phyloP scores from a whole-genome alignment of 2,888 invertebrate genomes.

The Plagodis dolabraria region DNA sequence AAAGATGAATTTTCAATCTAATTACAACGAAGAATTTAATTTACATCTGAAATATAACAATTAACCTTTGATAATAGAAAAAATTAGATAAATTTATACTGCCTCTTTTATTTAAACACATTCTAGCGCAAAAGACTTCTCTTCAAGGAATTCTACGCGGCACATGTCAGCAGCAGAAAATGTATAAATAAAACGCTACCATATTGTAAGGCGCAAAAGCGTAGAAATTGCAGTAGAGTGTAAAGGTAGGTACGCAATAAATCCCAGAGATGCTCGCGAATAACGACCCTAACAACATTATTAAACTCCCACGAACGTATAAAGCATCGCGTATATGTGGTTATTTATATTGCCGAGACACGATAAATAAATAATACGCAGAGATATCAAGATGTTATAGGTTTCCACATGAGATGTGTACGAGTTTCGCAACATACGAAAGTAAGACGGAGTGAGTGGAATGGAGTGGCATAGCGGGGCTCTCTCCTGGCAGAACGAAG shows the following conservation, averaged over 20 bases:
- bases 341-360: slow-evolving; percentile 42
- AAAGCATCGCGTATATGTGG: slow-evolving; percentile 43
- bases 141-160: not conserved
- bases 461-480: slow-evolving; percentile 38
- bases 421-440: slow-evolving; percentile 55
- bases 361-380: slow-evolving; percentile 41
- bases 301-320: slow-evolving; percentile 53
- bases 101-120: no score
- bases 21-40: slow-evolving; percentile 24
- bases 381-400: slow-evolving; percentile 40
- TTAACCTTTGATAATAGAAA: slow-evolving; percentile 4
- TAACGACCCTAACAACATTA: slow-evolving; percentile 45
- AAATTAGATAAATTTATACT: not conserved
- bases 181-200: not conserved
- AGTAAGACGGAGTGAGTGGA: slow-evolving; percentile 57
- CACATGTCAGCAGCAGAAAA: no score
- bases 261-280: slow-evolving; percentile 27
- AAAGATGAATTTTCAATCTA: slow-evolving; percentile 22
- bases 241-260: slow-evolving; percentile 31
- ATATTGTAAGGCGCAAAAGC: slow-evolving; percentile 8
- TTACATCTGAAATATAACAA: slow-evolving; percentile 16
- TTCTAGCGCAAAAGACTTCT: no score
- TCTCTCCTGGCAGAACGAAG: slow-evolving; percentile 57
- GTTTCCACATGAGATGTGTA: slow-evolving; percentile 46
- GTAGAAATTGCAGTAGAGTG: slow-evolving; percentile 15